phyloP scores from a whole-genome alignment of 2,113 vertebrate species.

The Oenanthe melanoleuca region DNA sequence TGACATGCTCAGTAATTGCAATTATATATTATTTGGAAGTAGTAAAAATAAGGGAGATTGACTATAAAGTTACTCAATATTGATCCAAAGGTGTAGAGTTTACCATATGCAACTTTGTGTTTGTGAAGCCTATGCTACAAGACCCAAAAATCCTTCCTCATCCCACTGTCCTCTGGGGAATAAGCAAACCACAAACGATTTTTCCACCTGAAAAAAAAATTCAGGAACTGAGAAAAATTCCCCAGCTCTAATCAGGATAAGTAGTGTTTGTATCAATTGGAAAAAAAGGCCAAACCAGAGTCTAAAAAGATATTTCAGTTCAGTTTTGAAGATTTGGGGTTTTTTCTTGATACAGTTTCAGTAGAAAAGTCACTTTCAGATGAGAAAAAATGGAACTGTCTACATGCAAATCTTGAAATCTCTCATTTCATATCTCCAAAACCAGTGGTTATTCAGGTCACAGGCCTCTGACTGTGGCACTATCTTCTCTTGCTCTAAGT shows the following conservation, averaged over 20 bases:
- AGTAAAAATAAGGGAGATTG: not conserved
- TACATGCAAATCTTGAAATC: not conserved
- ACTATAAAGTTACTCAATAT: not conserved
- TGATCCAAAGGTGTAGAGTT: not conserved
- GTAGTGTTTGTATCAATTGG: fast-evolving
- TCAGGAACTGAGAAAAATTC: not conserved
- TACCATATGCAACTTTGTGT: not conserved
- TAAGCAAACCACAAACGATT: not conserved
- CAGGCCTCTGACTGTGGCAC: not conserved
- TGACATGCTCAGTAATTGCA: not conserved
- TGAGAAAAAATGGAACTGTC: not conserved
- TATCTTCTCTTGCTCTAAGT: not conserved
- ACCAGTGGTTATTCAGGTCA: not conserved
- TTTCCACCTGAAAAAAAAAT: not conserved
- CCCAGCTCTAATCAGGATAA: not conserved
- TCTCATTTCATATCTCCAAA: not conserved
- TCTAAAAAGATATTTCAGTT: not conserved
- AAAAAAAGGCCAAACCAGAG: not conserved
- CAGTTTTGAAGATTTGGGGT: not conserved
- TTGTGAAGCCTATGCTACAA: not conserved
- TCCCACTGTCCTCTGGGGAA: not conserved
- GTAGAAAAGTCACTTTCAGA: not conserved
- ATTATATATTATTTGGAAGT: not conserved
- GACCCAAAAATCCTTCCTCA: not conserved
- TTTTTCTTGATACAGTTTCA: not conserved